These are phyloP conservation scores for Drosophila pruinosa DNA, from an alignment of 1,140 invertebrate species.

Conservation along the genomic window DNA sequence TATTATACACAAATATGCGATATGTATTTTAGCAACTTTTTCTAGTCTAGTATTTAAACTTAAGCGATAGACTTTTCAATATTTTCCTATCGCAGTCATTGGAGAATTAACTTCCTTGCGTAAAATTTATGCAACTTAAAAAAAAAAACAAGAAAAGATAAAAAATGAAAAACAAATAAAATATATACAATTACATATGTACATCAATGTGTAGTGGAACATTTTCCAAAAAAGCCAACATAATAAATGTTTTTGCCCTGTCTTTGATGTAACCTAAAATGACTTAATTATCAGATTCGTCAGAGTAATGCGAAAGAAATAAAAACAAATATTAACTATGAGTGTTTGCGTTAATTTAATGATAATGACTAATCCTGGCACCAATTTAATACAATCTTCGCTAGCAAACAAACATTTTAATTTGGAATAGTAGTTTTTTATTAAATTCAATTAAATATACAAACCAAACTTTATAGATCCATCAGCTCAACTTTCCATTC, in stretches of 20 bases:
- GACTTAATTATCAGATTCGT: background rate
- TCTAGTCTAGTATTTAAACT: constrained; percentile 46
- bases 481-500: background rate
- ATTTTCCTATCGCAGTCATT: constrained; percentile 36
- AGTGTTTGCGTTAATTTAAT: background rate
- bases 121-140: constrained; percentile 27
- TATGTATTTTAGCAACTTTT: constrained; percentile 47
- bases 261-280: constrained; percentile 9
- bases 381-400: too few relatives aligned
- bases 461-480: background rate
- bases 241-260: constrained; percentile 46
- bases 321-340: background rate
- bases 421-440: background rate
- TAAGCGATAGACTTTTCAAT: constrained; percentile 26
- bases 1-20: constrained; percentile 18
- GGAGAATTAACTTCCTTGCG: constrained; percentile 35
- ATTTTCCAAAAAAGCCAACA: constrained; percentile 30
- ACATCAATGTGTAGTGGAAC: constrained; percentile 47
- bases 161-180: constrained; percentile 2
- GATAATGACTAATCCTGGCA: too few relatives aligned
- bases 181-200: constrained; percentile 23
- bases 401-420: too few relatives aligned
- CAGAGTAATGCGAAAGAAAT: background rate
- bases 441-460: background rate
- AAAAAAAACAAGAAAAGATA: background rate